Conservation (phyloP, 2,113 vertebrate genomes). For the Anoura caudifer region DNA sequence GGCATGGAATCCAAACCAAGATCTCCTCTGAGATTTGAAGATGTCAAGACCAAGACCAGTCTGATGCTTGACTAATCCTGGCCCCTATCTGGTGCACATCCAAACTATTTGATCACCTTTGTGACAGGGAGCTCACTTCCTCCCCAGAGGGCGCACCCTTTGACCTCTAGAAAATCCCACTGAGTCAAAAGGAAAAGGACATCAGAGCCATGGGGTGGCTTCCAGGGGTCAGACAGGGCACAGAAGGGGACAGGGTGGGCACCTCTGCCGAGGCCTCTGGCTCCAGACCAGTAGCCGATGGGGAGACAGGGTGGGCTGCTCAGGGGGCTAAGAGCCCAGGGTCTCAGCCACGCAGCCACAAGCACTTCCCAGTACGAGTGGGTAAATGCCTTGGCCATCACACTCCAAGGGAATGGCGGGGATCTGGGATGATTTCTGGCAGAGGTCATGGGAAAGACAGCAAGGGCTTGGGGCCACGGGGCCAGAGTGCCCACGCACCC, state of each 20-base stretch:
- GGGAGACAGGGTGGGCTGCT: background rate
- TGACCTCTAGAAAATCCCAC: background rate
- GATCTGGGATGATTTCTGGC: background rate
- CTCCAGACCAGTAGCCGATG: background rate
- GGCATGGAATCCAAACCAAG: background rate
- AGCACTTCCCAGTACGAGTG: background rate
- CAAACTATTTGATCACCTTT: background rate
- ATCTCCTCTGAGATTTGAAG: background rate
- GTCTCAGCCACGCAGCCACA: background rate
- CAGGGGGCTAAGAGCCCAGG: background rate
- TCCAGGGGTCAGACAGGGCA: background rate
- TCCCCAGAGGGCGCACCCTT: background rate
- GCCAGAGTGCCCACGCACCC: background rate
- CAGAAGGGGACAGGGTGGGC: background rate
- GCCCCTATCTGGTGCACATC: background rate
- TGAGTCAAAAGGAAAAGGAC: background rate
- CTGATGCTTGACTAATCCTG: background rate
- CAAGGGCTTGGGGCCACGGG: background rate
- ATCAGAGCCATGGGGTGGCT: no score
- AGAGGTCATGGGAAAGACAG: constrained; percentile 39
- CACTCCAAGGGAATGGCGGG: background rate
- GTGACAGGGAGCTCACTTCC: background rate
- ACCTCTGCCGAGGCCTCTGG: rapidly evolving
- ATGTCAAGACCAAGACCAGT: background rate
- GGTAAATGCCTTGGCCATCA: background rate